phyloP scores from a whole-genome alignment of 2,888 invertebrate genomes.

The Cerceris ruficornis region DNA sequence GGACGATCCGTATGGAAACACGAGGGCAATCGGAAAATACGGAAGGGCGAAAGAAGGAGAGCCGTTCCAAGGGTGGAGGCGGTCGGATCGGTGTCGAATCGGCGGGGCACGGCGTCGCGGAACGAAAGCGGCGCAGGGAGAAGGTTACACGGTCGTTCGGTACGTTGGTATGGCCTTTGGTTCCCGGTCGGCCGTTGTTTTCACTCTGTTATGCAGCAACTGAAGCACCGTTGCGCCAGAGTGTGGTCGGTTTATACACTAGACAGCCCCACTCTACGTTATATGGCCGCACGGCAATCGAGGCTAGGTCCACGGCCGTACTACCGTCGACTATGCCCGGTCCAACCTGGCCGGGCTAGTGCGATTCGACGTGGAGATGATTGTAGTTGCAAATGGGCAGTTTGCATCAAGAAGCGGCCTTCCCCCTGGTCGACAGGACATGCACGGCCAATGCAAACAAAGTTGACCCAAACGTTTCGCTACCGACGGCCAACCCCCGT shows the following conservation, averaged over 20 bases:
- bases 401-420: conserved; percentile 80
- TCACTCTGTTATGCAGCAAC: conserved; percentile 78
- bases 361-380: conserved; percentile 79
- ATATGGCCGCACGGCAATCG: conserved; percentile 63
- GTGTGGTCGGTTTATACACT: conserved; percentile 78
- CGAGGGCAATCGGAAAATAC: conserved; percentile 7
- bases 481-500: conserved; percentile 56
- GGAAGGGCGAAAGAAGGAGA: conserved; percentile 36
- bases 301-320: conserved; percentile 52
- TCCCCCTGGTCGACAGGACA: conserved; percentile 71
- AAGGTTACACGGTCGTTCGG: conserved; percentile 61
- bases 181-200: conserved; percentile 76
- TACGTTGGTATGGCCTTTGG: conserved; percentile 74
- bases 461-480: conserved; percentile 77
- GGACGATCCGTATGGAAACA: neutral
- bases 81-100: conserved; percentile 58
- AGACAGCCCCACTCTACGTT: conserved; percentile 59
- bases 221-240: conserved; percentile 73
- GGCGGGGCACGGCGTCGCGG: conserved; percentile 38
- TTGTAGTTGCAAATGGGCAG: conserved; percentile 81
- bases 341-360: conserved; percentile 43
- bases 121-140: conserved; percentile 46
- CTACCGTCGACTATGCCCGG: conserved; percentile 23
- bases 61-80: conserved; percentile 26
- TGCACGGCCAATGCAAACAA: conserved; percentile 79